Percentiles rank a stretch among this genome's conserved stretches.
phyloP scores from a whole-genome alignment of 2,797 vertebrate genomes.

The Nyctalus aviator region DNA sequence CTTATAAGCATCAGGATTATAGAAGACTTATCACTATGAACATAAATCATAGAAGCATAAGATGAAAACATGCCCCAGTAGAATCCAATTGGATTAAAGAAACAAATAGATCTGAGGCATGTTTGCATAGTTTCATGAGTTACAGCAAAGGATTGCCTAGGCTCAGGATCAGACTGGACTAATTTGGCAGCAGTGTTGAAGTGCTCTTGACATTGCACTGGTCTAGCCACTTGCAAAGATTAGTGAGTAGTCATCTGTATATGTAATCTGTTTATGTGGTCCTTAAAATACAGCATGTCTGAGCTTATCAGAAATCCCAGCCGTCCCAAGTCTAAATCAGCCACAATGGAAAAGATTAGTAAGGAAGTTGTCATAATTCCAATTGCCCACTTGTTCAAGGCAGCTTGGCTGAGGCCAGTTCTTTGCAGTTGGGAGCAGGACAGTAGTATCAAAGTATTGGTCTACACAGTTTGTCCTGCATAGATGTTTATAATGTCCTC shows the following conservation, averaged over 20 bases:
- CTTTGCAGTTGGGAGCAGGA: not conserved
- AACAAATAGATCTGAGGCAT: constrained; percentile 13
- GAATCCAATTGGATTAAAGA: constrained; percentile 36
- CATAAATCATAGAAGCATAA: constrained; percentile 29
- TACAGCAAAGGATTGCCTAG: not conserved
- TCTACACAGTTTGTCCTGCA: not conserved
- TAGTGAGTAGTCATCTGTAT: not conserved
- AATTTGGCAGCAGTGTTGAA: not conserved
- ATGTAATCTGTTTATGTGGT: not conserved
- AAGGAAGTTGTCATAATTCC: not conserved
- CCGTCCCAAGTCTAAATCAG: not conserved
- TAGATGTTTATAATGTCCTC: not conserved
- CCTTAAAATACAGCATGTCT: not conserved
- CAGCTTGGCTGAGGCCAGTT: not conserved
- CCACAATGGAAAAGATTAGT: not conserved
- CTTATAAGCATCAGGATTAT: not conserved
- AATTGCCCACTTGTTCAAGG: not conserved
- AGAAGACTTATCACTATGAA: not conserved
- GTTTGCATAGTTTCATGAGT: constrained; percentile 26
- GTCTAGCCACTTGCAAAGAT: not conserved
- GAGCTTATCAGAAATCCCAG: not conserved
- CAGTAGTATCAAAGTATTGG: not conserved
- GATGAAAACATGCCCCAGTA: constrained; percentile 18
- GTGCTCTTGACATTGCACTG: not conserved
- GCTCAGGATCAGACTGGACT: not conserved